Evolutionary conservation across 2,888 invertebrate species (phyloP).

Genomic region (Drosophila setosimentum): DNA sequence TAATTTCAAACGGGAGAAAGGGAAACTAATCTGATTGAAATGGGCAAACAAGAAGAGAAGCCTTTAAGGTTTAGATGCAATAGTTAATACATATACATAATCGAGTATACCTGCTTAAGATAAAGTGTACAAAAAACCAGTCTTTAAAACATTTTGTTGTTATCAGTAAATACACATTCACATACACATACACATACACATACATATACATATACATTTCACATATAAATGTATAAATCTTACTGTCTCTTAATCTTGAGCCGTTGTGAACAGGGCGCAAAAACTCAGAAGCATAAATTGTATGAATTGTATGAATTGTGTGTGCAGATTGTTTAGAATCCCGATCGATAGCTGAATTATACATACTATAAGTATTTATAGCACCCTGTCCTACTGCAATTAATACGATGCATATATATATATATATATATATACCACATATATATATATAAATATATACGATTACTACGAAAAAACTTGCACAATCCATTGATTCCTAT

Average conservation of each 20-base stretch:
- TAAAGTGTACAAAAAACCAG: slow-evolving; percentile 84
- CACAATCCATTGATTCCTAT: slow-evolving; percentile 21
- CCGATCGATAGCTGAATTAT: slow-evolving; percentile 4
- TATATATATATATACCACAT: not conserved
- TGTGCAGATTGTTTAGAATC: slow-evolving; percentile 6
- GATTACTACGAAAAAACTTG: slow-evolving; percentile 14
- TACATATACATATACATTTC: slow-evolving; percentile 26
- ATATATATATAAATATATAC: slow-evolving; percentile 6
- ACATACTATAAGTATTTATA: slow-evolving; percentile 10
- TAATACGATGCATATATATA: slow-evolving; percentile 22
- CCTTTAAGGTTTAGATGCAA: slow-evolving; percentile 23
- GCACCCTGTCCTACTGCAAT: slow-evolving; percentile 39
- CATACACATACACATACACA: slow-evolving; percentile 21
- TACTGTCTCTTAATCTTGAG: slow-evolving; percentile 38
- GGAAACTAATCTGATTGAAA: slow-evolving; percentile 21
- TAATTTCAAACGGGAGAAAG: slow-evolving; percentile 14
- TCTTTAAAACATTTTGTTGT: slow-evolving; percentile 80
- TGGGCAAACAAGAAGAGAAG: slow-evolving; percentile 7
- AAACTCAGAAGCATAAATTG: slow-evolving; percentile 11
- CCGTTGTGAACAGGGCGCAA: slow-evolving; percentile 21
- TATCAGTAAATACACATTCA: slow-evolving; percentile 47
- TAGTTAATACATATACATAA: slow-evolving; percentile 42
- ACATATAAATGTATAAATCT: slow-evolving; percentile 44
- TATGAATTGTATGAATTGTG: not conserved
- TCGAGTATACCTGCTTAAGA: slow-evolving; percentile 73